phyloP scores from a whole-genome alignment of 2,797 vertebrate genomes.

The Coregonus sp. region DNA sequence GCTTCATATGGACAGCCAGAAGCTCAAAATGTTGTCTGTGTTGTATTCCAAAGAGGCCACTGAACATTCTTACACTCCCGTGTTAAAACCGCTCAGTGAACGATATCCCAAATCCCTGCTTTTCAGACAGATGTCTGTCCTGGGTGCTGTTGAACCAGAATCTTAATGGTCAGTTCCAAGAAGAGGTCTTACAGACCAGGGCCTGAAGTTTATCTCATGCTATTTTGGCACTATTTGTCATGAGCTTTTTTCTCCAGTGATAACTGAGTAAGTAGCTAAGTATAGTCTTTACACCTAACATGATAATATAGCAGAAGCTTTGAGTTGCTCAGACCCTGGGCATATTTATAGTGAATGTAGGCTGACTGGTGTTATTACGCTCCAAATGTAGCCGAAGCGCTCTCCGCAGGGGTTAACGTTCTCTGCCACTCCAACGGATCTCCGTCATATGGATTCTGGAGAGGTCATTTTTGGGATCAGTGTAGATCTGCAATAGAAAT shows the following conservation, averaged over 20 bases:
- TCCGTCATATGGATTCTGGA: too few species aligned
- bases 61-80: not conserved
- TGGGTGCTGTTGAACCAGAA: not conserved
- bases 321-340: not conserved
- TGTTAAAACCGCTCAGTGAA: not conserved
- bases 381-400: not conserved
- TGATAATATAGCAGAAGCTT: not conserved
- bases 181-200: constrained; percentile 16
- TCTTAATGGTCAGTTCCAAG: constrained; percentile 20
- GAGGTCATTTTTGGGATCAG: too few species aligned
- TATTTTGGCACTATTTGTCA: not conserved
- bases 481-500: too few species aligned
- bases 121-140: constrained; percentile 14
- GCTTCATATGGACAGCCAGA: not conserved
- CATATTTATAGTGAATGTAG: not conserved
- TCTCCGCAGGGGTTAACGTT: not conserved
- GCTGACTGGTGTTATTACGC: not conserved
- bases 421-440: too few species aligned
- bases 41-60: not conserved
- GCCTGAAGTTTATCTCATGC: not conserved
- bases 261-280: not conserved
- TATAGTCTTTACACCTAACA: not conserved
- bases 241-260: not conserved
- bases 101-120: not conserved
- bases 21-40: not conserved